Base-by-base conservation (phyloP, 1,140 invertebrate genomes). In the Bombus consobrinus region DNA sequence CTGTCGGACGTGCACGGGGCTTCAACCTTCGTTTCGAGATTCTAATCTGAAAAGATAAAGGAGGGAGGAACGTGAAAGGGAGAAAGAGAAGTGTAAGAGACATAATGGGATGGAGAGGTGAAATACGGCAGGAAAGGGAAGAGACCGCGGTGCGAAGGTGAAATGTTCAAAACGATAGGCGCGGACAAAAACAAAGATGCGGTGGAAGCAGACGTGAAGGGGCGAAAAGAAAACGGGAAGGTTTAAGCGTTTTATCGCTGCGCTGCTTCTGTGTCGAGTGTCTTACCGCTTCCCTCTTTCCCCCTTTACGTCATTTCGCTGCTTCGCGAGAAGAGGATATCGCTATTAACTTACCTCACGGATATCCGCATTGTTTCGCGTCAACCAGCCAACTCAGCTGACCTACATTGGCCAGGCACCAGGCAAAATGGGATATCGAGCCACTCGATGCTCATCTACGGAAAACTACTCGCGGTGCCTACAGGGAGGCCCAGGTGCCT, bases 291-390 rank as follows among this genome's bases (percentile, higher is more conserved):
- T 43, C 41, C 10, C 59, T 57, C 43, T n/a, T 64, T 57, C n/a
- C 34, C 18, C 34, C 39, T 59, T n/a, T 32, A 6, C n/a, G 25
- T 28, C 25, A 8, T 72, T 75, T 78, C 69, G 57, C 39, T 13
- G 78, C n/a, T n/a, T 34, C 57, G 53, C n/a, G 18, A 57, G 83
- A 47, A 37, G 78, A 82, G 73, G 81, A 85, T 78, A 85, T 84
- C 78, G 80, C 76, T 68, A 66, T 85, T 88, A 85, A 83, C 87
- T 85, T 78, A 81, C 6, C 81, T 81, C 87, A 78, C 83, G 90
- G 90, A 92, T 92, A 92, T 93, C 92, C 91, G 91, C 92, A 93
- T 93, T 93, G 92, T 93, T 93, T 93, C 91, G 81, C 86, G 81
- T 87, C 89, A 87, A 87, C 72, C 83, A 91, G 92, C 92, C 91